Base-by-base conservation (phyloP, 2,797 vertebrate species). In the Bovichtus diacanthus region DNA sequence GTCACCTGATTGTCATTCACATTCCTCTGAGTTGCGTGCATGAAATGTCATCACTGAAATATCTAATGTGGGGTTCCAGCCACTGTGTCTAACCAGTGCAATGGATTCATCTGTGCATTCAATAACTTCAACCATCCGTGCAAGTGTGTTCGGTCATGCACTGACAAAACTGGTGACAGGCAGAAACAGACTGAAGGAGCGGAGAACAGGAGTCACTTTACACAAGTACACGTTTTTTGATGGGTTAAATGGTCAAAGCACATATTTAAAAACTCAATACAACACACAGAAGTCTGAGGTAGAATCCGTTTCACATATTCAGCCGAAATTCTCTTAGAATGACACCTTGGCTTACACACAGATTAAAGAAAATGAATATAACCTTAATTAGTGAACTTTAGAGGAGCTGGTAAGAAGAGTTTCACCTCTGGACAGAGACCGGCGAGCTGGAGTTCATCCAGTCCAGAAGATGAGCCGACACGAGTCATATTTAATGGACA, bases 1-100 rank as follows among this genome's bases (percentile, higher is more conserved):
- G 73, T 82, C 76, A 75, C 59, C 65, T 72, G 70, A 78, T 61
- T 62, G 68, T 76, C 81, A 60, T 54, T 51, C 44, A 38, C 53
- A 64, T 63, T 58, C 27, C 47, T 72, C 56, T 13, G 50, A 12
- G 68, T 29, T 75, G 34, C 3, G 0, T 31, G 46, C 36, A 51
- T 61, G 38, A 76, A 79, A 72, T 62, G 76, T 55, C 74, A 59
- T 67, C 74, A 46, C 2, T 61, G 23, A 71, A 85, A 74, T 47
- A 51, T 69, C 54, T 59, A 78, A 69, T 56, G 59, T 73, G 54
- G 64, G 60, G 74, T 50, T 76, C 19, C 49, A 75, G 73, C 49
- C 56, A 39, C 78, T 12, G 34, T 69, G 79, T 81, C 74, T 68
- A 82, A 84, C 61, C 68, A 71, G 51, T 13, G 31, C 21, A 23